Evolutionary conservation across 2,797 vertebrate genomes (phyloP), one percentile per base, ranked within the genome.

Genomic region (Melanotaenia pygmaea): DNA sequence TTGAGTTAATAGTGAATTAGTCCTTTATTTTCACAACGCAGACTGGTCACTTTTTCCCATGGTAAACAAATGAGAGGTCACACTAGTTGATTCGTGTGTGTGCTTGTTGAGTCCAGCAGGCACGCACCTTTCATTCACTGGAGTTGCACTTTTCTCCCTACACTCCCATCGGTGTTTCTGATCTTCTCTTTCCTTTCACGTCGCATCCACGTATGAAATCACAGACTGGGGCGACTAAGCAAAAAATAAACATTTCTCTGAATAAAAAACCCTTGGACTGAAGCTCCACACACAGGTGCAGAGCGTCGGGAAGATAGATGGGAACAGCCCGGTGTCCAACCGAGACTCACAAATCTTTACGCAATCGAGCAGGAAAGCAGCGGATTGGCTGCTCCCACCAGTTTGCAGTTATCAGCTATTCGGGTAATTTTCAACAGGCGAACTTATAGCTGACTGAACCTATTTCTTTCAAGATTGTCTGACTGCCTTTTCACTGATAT

Each of bases 141-240:
- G 76, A 86, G 80, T 83, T 87, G 34, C 61, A 89, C 90, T 88
- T 91, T 85, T 69, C 40, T 5, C 54, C 71, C 69, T 91, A 40
- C 2, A 92, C 85, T 90, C 88, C 77, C 66, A 37, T 75, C 40
- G 71, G 30, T 62, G 7, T 73, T 74, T 65, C 59, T 22, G 51
- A 70, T 43, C 30, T 37, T 37, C 54, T 26, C 38, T 56, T 35
- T 51, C 26, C 43, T 28, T 24, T 26, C 64, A 4, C 43, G 59
- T 56, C 40, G 73, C 24, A 56, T 81, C 81, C 76, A 47, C 45
- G 45, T 59, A 62, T 57, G 16, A 0, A 37, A 24, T 26, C 53
- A 28, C 8, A 38, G 14, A 37, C 30, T n/a, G 14, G 6, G 16
- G 10, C 22, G 35, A 22, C 3, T 13, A 18, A 50, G 22, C 18